Base-by-base conservation (phyloP, 2,888 invertebrate genomes). In the Pterostichus madidus region DNA sequence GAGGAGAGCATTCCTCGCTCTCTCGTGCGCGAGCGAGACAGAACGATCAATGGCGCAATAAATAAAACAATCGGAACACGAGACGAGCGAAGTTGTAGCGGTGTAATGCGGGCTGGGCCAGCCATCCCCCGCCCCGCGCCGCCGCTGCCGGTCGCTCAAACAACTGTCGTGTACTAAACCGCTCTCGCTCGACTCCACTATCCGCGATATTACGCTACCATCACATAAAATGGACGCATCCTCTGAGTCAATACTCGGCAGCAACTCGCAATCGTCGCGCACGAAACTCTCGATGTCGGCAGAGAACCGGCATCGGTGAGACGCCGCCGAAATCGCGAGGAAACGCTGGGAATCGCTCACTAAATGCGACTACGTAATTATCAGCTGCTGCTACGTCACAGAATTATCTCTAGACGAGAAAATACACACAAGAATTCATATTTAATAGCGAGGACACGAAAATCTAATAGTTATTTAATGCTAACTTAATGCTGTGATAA, bases 161-260 rank as follows among this genome's bases (percentile, higher is more conserved):
- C 89, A 88, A 89, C 88, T 88, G 89, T 89, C 88, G 88, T 88
- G 87, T 88, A 87, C 86, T 87, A 88, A 87, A 88, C 87, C 88
- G 87, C 87, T 87, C 56, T 52, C 53, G 59, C 53, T 24, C 88
- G 86, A 86, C 87, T 87, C 87, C 86, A 87, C 87, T 87, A 88
- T 88, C 87, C 87, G 87, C 87, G 88, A 88, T 88, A 89, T 88
- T 87, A 88, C 87, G 87, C 87, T 86, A 86, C 87, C 88, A 88
- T 88, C 88, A 87, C 87, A 87, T 88, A 88, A 88, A 88, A 88
- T 88, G 88, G 88, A 87, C 87, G 88, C 88, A 87, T 87, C 87
- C 64, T 78, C 87, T 86, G 86, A 88, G 88, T 88, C 88, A 87
- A 88, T 88, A 88, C 87, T 87, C 85, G 86, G 44, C 52, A 32